phyloP scores from a whole-genome alignment of 2,797 vertebrate genomes.

The Poecilia velifera region DNA sequence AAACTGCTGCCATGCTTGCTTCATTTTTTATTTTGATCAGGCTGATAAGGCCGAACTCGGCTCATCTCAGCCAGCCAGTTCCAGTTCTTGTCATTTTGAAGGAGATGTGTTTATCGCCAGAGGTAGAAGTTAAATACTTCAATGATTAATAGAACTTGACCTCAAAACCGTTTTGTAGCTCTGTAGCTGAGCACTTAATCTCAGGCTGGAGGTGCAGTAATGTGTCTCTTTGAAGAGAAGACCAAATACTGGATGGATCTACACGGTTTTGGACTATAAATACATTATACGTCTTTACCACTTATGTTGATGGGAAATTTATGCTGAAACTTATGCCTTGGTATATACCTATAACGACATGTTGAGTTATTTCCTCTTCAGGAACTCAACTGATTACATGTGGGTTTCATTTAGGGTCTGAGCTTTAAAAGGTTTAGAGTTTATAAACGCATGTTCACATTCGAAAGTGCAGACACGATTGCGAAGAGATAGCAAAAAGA shows the following conservation, averaged over 20 bases:
- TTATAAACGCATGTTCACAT: no score
- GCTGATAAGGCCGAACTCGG: constrained; percentile 37
- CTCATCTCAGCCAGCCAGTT: constrained; percentile 47
- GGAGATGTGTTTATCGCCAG: constrained; percentile 32
- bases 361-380: not conserved
- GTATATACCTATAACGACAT: not conserved
- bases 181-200: constrained; percentile 47
- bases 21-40: constrained; percentile 41
- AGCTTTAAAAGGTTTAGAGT: no score
- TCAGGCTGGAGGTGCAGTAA: constrained; percentile 36
- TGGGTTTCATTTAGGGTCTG: not conserved
- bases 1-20: constrained; percentile 38
- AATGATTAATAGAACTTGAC: constrained; percentile 52
- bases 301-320: not conserved
- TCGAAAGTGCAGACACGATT: no score
- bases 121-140: constrained; percentile 51
- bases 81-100: constrained; percentile 47
- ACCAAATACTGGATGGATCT: constrained; percentile 36
- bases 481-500: no score
- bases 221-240: constrained; percentile 32
- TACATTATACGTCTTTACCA: not conserved
- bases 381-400: not conserved
- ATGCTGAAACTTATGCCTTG: not conserved
- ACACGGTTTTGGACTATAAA: not conserved
- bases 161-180: constrained; percentile 47